phyloP scores from a whole-genome alignment of 2,797 vertebrate genomes.

The Iguana delicatissima region DNA sequence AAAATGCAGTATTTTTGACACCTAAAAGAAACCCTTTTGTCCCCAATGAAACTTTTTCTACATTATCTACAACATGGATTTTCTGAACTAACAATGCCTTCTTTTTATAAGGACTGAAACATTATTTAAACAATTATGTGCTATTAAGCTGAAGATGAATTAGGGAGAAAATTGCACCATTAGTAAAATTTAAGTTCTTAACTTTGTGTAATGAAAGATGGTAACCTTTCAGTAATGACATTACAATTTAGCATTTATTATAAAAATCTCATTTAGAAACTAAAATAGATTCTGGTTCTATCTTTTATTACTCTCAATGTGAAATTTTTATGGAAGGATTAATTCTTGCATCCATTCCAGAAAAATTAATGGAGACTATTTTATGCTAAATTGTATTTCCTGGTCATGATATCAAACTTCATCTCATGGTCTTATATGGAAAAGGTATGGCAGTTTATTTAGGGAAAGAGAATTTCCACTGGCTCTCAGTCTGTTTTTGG shows the following conservation, averaged over 20 bases:
- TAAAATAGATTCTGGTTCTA: constrained; percentile 70
- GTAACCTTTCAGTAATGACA: constrained; percentile 72
- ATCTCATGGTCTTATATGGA: constrained; percentile 9
- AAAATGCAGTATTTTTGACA: constrained; percentile 40
- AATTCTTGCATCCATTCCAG: constrained; percentile 53
- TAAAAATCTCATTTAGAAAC: constrained; percentile 65
- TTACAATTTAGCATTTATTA: constrained; percentile 75
- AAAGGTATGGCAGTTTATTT: constrained; percentile 20
- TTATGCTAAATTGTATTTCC: constrained; percentile 49
- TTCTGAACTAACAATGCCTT: constrained; percentile 66
- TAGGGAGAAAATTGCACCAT: constrained; percentile 76
- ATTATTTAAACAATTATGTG: constrained; percentile 76
- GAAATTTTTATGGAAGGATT: constrained; percentile 53
- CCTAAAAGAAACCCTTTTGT: neutral
- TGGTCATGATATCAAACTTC: constrained; percentile 15
- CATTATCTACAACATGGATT: constrained; percentile 47
- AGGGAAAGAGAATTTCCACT: neutral
- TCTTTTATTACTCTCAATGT: constrained; percentile 50
- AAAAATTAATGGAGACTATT: constrained; percentile 58
- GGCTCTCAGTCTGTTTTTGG: too few species aligned
- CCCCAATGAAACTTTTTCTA: constrained; percentile 21
- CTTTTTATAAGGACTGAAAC: constrained; percentile 64
- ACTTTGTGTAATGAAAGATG: constrained; percentile 70
- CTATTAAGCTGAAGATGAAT: constrained; percentile 77
- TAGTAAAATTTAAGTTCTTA: constrained; percentile 79